These are phyloP conservation scores for Plodia interpunctella DNA, from an alignment of 1,140 invertebrate genomes.

Conservation along the genomic window DNA sequence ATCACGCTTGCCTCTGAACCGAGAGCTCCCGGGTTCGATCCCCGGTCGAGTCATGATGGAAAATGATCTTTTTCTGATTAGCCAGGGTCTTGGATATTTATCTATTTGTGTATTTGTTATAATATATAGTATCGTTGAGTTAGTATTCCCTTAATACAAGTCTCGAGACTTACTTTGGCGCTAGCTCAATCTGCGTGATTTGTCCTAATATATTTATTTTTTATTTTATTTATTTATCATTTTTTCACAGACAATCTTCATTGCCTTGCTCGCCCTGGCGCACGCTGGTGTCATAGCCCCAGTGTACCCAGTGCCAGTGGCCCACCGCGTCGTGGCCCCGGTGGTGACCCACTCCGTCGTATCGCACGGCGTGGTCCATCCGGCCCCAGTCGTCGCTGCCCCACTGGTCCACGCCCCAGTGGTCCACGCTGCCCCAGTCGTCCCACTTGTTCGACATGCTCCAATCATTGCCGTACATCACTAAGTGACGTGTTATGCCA, in stretches of 20 bases:
- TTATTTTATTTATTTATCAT: background rate
- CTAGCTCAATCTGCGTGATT: too few species aligned
- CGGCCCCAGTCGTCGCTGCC: conserved; percentile 32
- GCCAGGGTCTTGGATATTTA: too few species aligned
- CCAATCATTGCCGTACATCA: conserved; percentile 54
- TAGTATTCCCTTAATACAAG: too few species aligned
- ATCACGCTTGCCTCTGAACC: too few species aligned
- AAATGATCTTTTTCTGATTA: too few species aligned
- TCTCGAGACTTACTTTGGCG: too few species aligned
- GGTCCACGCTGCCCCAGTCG: conserved; percentile 35
- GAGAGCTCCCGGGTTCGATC: too few species aligned
- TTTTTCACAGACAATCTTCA: conserved; percentile 47
- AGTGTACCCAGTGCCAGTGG: conserved; percentile 48
- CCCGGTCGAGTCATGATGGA: too few species aligned
- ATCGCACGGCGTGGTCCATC: conserved; percentile 45
- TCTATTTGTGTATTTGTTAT: too few species aligned
- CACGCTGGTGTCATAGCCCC: conserved; percentile 56
- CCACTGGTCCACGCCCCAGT: conserved; percentile 25
- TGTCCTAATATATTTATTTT: background rate
- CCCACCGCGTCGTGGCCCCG: conserved; percentile 43
- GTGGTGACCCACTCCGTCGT: conserved; percentile 40
- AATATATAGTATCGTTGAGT: too few species aligned
- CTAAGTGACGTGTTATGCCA: too few species aligned
- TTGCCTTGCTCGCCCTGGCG: conserved; percentile 48
- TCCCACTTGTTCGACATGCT: conserved; percentile 40